Percentiles rank a stretch among this genome's conserved stretches.
Conservation (phyloP, 2,113 vertebrate genomes). For the Heliornis fulica region DNA sequence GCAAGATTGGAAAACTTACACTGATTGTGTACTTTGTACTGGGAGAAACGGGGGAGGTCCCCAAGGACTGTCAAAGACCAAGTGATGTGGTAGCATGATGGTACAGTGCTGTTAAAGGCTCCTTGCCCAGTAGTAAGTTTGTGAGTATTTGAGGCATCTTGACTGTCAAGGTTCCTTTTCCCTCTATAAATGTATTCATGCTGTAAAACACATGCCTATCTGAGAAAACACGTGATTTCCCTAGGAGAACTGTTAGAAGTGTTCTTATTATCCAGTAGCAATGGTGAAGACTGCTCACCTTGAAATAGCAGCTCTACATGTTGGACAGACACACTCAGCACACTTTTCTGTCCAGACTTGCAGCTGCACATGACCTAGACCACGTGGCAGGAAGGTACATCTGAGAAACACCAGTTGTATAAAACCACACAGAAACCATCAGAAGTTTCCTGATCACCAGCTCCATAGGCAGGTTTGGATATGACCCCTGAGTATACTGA, state of each 20-base stretch:
- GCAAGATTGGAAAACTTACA: constrained; percentile 5
- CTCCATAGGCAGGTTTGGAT: not conserved
- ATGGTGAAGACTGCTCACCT: not conserved
- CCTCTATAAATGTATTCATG: not conserved
- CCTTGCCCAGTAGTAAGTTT: not conserved
- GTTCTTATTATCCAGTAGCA: not conserved
- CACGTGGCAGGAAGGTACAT: not conserved
- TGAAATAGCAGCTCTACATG: not conserved
- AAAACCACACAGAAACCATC: not conserved
- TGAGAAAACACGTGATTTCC: not conserved
- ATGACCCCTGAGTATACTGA: not conserved
- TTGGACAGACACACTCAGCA: not conserved
- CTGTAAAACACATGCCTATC: not conserved
- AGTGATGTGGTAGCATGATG: not conserved
- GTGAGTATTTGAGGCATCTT: not conserved
- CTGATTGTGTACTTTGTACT: not conserved
- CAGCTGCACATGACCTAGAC: not conserved
- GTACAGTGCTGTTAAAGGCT: not conserved
- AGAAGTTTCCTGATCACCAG: not conserved
- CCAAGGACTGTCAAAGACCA: not conserved
- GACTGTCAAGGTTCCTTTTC: not conserved
- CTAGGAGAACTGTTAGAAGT: not conserved
- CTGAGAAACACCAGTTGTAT: not conserved
- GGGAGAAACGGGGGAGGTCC: constrained; percentile 24
- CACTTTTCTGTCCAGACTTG: not conserved